A percentile compares a stretch with the other conserved stretches of the same genome.
These are phyloP conservation scores for Nycticryphes semicollaris DNA, from an alignment of 2,113 vertebrate genomes.

Conservation along the genomic window DNA sequence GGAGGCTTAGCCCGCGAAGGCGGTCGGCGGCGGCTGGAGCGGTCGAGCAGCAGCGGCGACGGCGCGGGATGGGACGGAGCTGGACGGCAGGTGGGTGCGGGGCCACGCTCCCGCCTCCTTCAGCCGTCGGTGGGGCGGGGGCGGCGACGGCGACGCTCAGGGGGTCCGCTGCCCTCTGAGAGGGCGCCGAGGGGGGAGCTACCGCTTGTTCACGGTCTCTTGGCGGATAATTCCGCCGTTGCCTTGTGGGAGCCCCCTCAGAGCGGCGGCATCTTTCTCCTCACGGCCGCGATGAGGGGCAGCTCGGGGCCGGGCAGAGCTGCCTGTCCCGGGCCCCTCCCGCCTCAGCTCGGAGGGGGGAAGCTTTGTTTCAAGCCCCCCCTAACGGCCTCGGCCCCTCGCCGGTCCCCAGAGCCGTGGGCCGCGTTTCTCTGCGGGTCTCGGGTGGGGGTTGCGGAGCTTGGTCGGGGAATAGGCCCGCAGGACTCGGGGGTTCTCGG, in stretches of 20 bases:
- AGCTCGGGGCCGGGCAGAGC: background rate
- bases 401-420: background rate
- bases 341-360: background rate
- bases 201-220: background rate
- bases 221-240: conserved; percentile 32
- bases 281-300: background rate
- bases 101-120: background rate
- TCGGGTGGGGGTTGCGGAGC: background rate
- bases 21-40: background rate
- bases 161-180: background rate
- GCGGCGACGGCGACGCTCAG: background rate
- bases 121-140: too few relatives aligned
- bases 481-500: accelerated
- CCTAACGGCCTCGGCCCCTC: conserved; percentile 9
- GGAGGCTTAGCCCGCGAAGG: conserved; percentile 46
- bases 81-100: background rate
- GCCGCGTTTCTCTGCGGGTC: background rate
- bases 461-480: background rate
- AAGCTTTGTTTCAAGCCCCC: background rate
- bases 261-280: background rate
- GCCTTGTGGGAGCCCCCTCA: background rate
- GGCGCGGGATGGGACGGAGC: background rate
- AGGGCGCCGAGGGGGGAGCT: background rate
- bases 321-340: background rate
- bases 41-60: background rate